These are phyloP conservation scores for Neofelis nebulosa DNA, from an alignment of 2,113 vertebrate species.

Conservation along the genomic window DNA sequence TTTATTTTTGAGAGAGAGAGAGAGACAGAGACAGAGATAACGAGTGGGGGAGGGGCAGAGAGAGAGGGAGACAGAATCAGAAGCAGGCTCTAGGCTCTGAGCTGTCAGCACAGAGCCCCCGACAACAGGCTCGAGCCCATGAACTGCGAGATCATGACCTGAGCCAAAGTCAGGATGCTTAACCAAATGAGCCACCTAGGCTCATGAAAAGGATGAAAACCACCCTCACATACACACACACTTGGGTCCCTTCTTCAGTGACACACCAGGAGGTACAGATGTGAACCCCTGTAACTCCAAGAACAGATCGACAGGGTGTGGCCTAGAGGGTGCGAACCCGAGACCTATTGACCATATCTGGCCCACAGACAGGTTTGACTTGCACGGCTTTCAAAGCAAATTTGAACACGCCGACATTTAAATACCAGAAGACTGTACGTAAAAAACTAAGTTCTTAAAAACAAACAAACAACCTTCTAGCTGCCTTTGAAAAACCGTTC, in stretches of 20 bases:
- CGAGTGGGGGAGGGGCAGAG: too few species aligned
- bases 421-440: background rate
- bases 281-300: background rate
- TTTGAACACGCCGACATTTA: background rate
- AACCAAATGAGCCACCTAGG: too few species aligned
- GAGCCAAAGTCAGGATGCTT: too few species aligned
- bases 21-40: too few species aligned
- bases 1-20: too few species aligned
- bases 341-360: background rate
- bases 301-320: background rate
- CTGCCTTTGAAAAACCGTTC: background rate
- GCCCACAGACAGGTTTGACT: background rate
- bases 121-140: too few species aligned
- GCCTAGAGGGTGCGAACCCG: background rate
- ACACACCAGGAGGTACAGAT: background rate
- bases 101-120: too few species aligned
- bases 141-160: too few species aligned
- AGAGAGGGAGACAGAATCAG: too few species aligned
- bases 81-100: too few species aligned
- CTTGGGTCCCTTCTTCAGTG: background rate
- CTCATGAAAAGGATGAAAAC: background rate
- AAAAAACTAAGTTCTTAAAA: background rate
- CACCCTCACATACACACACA: background rate
- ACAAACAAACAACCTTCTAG: background rate
- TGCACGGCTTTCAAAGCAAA: background rate